These are phyloP conservation scores for pig (Sus scrofa) DNA, from an alignment of 2,113 vertebrate genomes.

Conservation along the genomic window T2T-Sscrofa CM000823.6:15336001-15336500, in stretches of 20 bases:
- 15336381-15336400: neutral
- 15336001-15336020: neutral
- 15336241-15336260: slow-evolving; percentile 7
- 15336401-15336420: slow-evolving; percentile 14
- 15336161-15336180: neutral
- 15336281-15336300: neutral
- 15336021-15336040: neutral
- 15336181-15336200: neutral
- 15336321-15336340: slow-evolving; percentile 16
- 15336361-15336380: neutral
- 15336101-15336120: neutral
- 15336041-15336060: neutral
- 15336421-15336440: neutral
- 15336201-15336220: neutral
- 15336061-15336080: neutral
- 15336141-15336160: neutral
- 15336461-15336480: neutral
- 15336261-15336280: slow-evolving; percentile 38
- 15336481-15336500: neutral
- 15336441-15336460: neutral
- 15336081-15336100: neutral
- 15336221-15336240: neutral
- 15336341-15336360: slow-evolving; percentile 20
- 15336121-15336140: neutral
- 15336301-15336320: neutral